Evolutionary conservation across 1,140 invertebrate species (phyloP).

Genomic region (Lethocerus indicus): DNA sequence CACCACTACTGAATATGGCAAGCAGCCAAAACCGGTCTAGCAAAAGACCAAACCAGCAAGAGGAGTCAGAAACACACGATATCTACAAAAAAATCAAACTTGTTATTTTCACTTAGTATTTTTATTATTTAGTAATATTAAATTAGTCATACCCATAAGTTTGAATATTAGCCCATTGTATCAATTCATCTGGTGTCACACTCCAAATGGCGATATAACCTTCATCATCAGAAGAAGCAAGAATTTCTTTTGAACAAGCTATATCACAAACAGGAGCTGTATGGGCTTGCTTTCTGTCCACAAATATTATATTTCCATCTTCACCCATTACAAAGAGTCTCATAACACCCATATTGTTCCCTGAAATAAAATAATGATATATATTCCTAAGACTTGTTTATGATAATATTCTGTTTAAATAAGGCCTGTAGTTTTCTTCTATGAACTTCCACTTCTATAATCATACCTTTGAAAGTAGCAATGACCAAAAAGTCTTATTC

Average conservation of each 20-base stretch:
- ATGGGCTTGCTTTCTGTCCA: slow-evolving; percentile 20
- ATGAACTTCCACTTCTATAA: too few species aligned
- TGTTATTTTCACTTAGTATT: neutral
- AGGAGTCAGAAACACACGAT: neutral
- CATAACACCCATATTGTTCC: slow-evolving; percentile 19
- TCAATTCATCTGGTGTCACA: slow-evolving; percentile 15
- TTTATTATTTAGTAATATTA: neutral
- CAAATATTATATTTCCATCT: slow-evolving; percentile 17
- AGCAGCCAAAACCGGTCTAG: too few species aligned
- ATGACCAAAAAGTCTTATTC: too few species aligned
- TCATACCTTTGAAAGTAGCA: too few species aligned
- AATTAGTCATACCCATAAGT: slow-evolving; percentile 14
- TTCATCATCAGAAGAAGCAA: slow-evolving; percentile 20
- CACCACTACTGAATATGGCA: too few species aligned
- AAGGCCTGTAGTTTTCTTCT: too few species aligned
- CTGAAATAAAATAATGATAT: slow-evolving; percentile 13
- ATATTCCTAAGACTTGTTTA: too few species aligned
- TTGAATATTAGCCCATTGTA: slow-evolving; percentile 11
- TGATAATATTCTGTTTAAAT: too few species aligned
- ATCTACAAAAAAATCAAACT: neutral
- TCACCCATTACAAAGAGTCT: slow-evolving; percentile 19
- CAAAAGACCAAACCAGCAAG: neutral
- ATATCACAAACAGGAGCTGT: slow-evolving; percentile 17
- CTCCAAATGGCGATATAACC: slow-evolving; percentile 18
- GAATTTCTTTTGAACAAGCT: slow-evolving; percentile 12